These are phyloP conservation scores for Pseudocheirus occidentalis DNA, from an alignment of 2,797 vertebrate species.

Conservation along the genomic window DNA sequence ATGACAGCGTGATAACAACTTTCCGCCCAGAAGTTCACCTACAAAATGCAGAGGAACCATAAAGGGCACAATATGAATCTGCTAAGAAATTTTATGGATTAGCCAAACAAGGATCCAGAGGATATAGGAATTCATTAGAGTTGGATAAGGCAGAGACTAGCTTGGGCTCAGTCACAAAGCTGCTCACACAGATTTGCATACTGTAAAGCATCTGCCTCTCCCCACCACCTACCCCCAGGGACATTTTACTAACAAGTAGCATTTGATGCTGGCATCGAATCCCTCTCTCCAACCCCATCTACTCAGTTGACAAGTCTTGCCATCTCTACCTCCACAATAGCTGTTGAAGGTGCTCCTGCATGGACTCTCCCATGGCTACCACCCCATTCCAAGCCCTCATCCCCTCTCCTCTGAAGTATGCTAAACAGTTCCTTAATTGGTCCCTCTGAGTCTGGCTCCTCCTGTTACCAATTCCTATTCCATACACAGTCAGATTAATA, in stretches of 20 bases:
- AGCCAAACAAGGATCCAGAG: not conserved
- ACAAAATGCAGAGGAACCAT: not conserved
- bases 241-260: not conserved
- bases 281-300: not conserved
- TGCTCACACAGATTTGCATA: not conserved
- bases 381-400: not conserved
- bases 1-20: not conserved
- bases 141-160: not conserved
- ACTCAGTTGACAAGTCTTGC: not conserved
- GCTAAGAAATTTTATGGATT: not conserved
- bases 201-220: not conserved
- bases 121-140: not conserved
- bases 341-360: not conserved
- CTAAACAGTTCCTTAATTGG: not conserved
- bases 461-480: not conserved
- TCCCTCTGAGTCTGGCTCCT: not conserved
- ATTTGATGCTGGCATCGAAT: not conserved
- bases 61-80: not conserved
- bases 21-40: not conserved
- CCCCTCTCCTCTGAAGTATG: not conserved
- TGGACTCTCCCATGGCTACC: conserved; percentile 52
- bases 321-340: not conserved
- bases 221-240: not conserved
- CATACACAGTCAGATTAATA: not conserved
- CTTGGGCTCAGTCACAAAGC: not conserved